Conservation (phyloP, 2,888 invertebrate species). For the Athalia circularis region DNA sequence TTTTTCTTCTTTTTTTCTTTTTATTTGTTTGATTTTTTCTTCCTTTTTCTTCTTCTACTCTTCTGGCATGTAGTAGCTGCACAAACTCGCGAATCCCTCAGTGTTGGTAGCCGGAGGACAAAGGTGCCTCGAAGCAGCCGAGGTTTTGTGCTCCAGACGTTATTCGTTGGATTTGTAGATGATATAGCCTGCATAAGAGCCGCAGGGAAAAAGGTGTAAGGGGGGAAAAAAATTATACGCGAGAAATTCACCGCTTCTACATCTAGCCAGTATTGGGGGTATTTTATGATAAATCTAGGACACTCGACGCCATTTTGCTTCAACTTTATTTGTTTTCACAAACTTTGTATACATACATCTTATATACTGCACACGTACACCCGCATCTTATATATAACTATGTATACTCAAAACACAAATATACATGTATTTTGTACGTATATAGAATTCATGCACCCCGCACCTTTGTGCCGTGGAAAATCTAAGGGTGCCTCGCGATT, state of each 20-base stretch:
- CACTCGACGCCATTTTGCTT: slow-evolving; percentile 26
- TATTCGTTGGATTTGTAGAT: slow-evolving; percentile 2
- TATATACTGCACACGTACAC: neutral
- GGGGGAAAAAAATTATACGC: neutral
- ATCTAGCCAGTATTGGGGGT: neutral
- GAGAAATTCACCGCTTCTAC: neutral
- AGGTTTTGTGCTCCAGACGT: slow-evolving; percentile 37
- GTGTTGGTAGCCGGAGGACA: slow-evolving; percentile 36
- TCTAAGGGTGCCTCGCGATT: slow-evolving; percentile 10
- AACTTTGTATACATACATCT: neutral
- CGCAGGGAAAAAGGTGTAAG: slow-evolving; percentile 6
- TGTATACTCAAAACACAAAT: neutral
- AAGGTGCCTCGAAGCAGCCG: slow-evolving; percentile 28
- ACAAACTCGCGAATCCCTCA: slow-evolving; percentile 21
- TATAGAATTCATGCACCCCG: neutral
- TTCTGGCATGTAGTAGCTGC: neutral
- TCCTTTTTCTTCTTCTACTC: neutral
- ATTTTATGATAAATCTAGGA: slow-evolving; percentile 23
- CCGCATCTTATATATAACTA: neutral
- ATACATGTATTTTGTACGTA: neutral
- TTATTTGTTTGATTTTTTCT: neutral
- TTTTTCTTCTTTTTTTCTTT: neutral
- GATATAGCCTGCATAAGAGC: neutral
- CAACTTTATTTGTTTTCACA: slow-evolving; percentile 24
- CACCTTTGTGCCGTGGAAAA: neutral